Percentiles rank a stretch among this genome's conserved stretches.
phyloP scores from a whole-genome alignment of 2,888 invertebrate species.

The Periphyllus acericola region DNA sequence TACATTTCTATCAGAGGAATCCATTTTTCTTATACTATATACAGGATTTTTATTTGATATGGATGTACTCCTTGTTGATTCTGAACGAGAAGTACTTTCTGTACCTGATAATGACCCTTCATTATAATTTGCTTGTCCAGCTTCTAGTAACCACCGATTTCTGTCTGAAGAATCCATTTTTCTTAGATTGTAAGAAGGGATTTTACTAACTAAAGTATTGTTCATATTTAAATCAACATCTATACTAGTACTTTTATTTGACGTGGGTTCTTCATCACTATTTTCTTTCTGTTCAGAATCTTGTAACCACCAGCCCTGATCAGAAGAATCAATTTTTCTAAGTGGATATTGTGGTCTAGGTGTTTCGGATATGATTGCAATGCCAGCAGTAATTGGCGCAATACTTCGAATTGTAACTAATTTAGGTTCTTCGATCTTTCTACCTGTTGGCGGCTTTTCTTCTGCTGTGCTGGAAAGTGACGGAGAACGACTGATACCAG shows the following conservation, averaged over 20 bases:
- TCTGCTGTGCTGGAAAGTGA: conserved; percentile 50
- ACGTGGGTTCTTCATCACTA: not conserved
- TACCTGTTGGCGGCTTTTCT: conserved; percentile 54
- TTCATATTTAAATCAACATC: conserved; percentile 23
- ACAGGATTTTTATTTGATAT: conserved; percentile 18
- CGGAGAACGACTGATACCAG: conserved; percentile 38
- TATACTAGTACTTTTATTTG: not conserved
- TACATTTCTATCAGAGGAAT: conserved; percentile 58
- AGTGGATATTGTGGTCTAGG: conserved; percentile 61
- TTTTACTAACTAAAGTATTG: conserved; percentile 9
- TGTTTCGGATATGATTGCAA: conserved; percentile 36
- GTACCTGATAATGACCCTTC: not conserved
- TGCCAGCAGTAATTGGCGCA: conserved; percentile 61
- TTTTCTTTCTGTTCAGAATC: conserved; percentile 33
- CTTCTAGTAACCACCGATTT: conserved; percentile 50
- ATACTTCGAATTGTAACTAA: conserved; percentile 64
- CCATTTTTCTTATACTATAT: conserved; percentile 60
- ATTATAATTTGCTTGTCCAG: conserved; percentile 4
- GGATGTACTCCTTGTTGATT: conserved; percentile 29
- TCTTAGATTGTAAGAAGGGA: conserved; percentile 45
- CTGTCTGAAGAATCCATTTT: conserved; percentile 60
- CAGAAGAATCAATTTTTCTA: conserved; percentile 72
- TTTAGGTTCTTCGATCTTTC: conserved; percentile 64
- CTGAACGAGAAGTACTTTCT: conserved; percentile 38
- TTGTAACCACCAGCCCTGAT: conserved; percentile 72